Conservation (phyloP, 2,888 invertebrate genomes). For the Hetaerina titia region DNA sequence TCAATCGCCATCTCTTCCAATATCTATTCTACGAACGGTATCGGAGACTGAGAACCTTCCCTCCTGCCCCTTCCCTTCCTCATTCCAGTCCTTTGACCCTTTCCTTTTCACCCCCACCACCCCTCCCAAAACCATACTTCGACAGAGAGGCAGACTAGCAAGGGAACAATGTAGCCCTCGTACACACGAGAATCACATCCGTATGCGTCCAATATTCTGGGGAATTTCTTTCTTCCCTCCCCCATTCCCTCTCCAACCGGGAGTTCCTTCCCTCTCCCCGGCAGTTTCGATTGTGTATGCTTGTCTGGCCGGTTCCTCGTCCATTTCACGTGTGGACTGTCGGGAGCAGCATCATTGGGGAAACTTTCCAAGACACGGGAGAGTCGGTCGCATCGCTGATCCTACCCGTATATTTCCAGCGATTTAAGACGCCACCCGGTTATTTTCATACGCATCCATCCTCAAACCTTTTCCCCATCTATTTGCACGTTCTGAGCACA, state of each 20-base stretch:
- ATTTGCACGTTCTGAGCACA: neutral
- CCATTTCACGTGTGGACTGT: neutral
- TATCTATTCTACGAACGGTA: conserved; percentile 26
- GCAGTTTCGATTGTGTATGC: neutral
- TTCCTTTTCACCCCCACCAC: neutral
- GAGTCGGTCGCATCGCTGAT: neutral
- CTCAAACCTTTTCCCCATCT: neutral
- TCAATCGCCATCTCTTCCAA: conserved; percentile 24
- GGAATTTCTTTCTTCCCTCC: neutral
- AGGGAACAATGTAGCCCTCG: neutral
- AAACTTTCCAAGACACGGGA: neutral
- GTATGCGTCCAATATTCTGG: neutral
- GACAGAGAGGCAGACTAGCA: neutral
- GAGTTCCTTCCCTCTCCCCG: neutral
- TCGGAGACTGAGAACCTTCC: neutral
- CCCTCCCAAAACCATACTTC: neutral
- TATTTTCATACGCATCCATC: neutral
- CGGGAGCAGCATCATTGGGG: neutral
- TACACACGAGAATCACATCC: neutral
- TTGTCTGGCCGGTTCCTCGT: neutral
- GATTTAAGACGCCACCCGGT: neutral
- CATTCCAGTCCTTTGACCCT: neutral
- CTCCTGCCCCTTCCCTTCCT: neutral
- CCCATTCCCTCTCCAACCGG: neutral
- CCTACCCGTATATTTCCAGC: neutral